phyloP scores from a whole-genome alignment of 2,888 invertebrate species.

The Epinotia bilunana region DNA sequence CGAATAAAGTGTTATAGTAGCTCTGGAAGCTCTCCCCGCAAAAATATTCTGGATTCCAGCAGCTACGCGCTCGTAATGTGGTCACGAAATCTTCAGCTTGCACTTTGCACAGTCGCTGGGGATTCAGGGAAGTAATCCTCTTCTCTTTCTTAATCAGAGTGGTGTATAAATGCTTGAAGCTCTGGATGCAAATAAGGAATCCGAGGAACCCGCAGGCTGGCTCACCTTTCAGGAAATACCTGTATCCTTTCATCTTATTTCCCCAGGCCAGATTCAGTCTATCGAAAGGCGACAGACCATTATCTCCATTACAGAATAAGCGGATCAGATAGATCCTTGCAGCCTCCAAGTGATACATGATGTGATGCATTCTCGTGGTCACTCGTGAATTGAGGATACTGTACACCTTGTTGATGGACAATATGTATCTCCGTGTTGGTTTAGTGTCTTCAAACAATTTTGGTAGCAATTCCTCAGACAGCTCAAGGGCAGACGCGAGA shows the following conservation, averaged over 20 bases:
- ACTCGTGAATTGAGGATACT: constrained; percentile 1
- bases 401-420: constrained; percentile 7
- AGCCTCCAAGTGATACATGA: not conserved
- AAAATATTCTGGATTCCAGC: not conserved
- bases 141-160: constrained; percentile 1
- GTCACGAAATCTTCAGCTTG: constrained; percentile 16
- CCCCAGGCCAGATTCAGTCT: not conserved
- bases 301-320: constrained; percentile 3
- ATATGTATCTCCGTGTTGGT: constrained; percentile 7
- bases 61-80: not conserved
- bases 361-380: not conserved
- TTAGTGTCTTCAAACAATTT: not conserved
- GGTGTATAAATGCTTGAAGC: constrained; percentile 9
- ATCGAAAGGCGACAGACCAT: constrained; percentile 5
- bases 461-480: constrained; percentile 10
- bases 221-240: constrained; percentile 8
- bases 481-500: constrained; percentile 7
- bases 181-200: constrained; percentile 14
- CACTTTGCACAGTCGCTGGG: constrained; percentile 14
- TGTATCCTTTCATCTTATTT: not conserved
- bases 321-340: not conserved
- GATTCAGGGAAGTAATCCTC: not conserved
- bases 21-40: not conserved
- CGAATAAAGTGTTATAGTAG: not conserved
- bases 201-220: constrained; percentile 3